Evolutionary conservation across 2,113 vertebrate genomes (phyloP), one percentile per base, ranked within the genome.

Genomic region (Onychostruthus taczanowskii): DNA sequence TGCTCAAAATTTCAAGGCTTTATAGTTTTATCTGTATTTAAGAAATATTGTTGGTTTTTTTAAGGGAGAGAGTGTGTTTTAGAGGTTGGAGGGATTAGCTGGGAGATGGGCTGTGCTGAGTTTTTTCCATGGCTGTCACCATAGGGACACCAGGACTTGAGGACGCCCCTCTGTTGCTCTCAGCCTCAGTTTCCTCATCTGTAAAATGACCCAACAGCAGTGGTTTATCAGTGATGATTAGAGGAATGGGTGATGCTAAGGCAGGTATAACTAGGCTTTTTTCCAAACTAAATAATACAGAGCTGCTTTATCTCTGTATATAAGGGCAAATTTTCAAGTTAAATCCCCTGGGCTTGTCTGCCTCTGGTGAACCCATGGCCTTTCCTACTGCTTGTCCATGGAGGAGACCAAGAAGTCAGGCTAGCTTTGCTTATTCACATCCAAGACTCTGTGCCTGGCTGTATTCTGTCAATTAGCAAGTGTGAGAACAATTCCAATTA

Each of bases 1-100:
- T 97, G 96, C 94, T 96, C 58, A 13, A 11, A 81, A 75, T 88
- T 96, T 81, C 92, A 89, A 83, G 88, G 67, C 89, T 95, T 95
- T 94, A 91, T 87, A 46, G 85, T 78, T 96, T 93, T 78, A 82
- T 89, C 80, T 87, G 61, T 92, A 66, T 94, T 95, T 97, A 96
- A 95, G 93, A 95, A 96, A 75, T 89, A 89, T 18, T 37, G 82
- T 64, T 44, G 28, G 58, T n/a, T 73, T 46, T 44, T 56, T 67
- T 13, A 50, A 76, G 77, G 52, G 30, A 30, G 43, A 62, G 41
- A 55, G 55, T 35, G 49, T 0, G 1, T 83, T 75, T 55, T 23
- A 7, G 47, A 18, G 23, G 81, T 53, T 44, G 73, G 50, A 47
- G 23, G 47, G 74, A 85, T 80, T 16, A 44, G 17, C 33, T 64